These are phyloP conservation scores for Rhea americana DNA, from an alignment of 2,113 vertebrate species.

Conservation along the genomic window DNA sequence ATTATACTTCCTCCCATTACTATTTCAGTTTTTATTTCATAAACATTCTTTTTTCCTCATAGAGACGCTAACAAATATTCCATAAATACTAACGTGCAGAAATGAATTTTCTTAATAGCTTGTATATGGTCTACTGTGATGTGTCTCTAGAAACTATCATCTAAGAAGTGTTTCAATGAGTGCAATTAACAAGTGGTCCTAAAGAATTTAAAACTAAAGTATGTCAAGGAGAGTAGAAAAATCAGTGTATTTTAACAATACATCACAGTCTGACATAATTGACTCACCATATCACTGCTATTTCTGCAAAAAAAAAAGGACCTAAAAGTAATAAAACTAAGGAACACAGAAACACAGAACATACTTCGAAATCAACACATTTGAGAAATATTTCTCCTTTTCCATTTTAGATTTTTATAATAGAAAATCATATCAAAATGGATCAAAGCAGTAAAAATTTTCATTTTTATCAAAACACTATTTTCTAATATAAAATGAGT, in stretches of 20 bases:
- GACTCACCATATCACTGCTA: not conserved
- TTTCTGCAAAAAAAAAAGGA: not conserved
- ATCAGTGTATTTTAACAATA: not conserved
- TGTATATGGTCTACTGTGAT: not conserved
- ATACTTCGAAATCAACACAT: not conserved
- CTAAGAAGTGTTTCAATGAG: not conserved
- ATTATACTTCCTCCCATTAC: not conserved
- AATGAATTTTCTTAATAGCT: not conserved
- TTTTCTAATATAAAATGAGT: not conserved
- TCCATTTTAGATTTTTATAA: not conserved
- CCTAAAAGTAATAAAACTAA: not conserved
- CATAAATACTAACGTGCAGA: not conserved
- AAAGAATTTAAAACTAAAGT: not conserved
- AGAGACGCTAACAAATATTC: not conserved
- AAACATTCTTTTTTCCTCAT: not conserved
- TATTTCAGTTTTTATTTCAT: not conserved
- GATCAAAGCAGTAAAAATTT: not conserved
- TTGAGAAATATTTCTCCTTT: not conserved
- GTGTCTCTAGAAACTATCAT: not conserved
- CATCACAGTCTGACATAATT: not conserved
- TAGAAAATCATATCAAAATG: not conserved
- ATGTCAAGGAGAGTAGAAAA: not conserved
- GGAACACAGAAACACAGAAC: not conserved
- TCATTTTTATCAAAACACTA: not conserved
- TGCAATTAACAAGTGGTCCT: not conserved